Percentiles rank a stretch among this genome's conserved stretches.
These are phyloP conservation scores for Plebejus argus DNA, from an alignment of 2,888 invertebrate species.

Conservation along the genomic window DNA sequence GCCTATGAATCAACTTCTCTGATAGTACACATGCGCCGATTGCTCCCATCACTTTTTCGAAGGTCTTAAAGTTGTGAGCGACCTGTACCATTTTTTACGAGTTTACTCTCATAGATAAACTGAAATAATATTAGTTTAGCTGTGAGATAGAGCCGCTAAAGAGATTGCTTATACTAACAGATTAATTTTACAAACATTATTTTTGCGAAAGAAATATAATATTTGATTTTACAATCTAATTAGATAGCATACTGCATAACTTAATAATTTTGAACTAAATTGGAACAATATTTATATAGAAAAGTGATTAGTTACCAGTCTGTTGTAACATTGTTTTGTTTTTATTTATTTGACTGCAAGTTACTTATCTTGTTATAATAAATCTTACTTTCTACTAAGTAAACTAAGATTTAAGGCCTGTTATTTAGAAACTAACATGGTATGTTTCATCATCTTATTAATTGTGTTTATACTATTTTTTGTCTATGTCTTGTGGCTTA, in stretches of 20 bases:
- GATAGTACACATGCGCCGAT: no score
- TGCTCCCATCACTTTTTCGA: no score
- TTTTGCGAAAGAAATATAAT: no score
- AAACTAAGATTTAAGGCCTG: not conserved
- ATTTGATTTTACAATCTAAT: not conserved
- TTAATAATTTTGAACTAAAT: not conserved
- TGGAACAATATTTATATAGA: not conserved
- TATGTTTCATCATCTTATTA: not conserved
- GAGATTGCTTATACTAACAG: not conserved
- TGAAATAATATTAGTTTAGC: not conserved
- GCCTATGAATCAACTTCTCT: no score
- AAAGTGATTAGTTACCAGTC: not conserved
- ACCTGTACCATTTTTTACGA: not conserved
- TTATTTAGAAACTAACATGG: not conserved
- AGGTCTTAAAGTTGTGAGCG: no score
- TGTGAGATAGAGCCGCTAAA: slow-evolving; percentile 4
- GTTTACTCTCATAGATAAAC: not conserved
- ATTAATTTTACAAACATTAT: not conserved
- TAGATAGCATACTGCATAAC: not conserved
- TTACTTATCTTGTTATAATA: not conserved
- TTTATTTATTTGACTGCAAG: not conserved
- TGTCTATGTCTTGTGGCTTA: not conserved
- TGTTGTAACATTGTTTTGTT: not conserved
- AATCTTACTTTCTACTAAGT: not conserved
- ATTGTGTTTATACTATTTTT: not conserved